Conservation (phyloP, 2,888 invertebrate species). For the Nezara viridula region DNA sequence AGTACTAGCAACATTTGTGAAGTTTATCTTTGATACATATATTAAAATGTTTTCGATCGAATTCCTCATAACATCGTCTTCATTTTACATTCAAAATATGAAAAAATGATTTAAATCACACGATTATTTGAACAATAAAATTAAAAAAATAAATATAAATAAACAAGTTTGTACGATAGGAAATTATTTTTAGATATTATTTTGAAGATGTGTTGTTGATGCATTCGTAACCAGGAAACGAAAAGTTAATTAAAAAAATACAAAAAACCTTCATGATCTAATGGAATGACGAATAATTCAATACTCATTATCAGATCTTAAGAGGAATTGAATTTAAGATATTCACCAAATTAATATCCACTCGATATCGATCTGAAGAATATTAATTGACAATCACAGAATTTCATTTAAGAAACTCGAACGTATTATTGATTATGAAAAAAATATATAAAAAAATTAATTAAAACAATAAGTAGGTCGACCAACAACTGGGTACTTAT, state of each 20-base stretch:
- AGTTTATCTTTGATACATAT: no score
- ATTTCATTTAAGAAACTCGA: neutral
- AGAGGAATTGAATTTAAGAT: neutral
- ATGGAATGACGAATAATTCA: constrained; percentile 1
- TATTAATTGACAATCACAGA: neutral
- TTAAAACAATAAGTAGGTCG: constrained; percentile 2
- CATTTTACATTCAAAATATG: no score
- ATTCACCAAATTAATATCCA: constrained; percentile 19
- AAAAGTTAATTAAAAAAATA: constrained; percentile 35
- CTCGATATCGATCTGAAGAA: neutral
- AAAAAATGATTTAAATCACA: no score
- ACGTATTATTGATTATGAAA: neutral
- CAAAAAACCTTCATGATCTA: neutral
- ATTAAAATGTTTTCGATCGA: no score
- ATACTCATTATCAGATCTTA: constrained; percentile 2
- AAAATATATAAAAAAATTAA: neutral
- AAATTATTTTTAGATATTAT: no score
- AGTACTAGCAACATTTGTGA: no score
- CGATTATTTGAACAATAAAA: neutral
- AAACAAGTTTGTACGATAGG: no score
- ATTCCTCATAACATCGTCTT: no score
- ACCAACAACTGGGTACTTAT: neutral
- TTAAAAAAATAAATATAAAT: neutral
- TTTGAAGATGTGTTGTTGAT: neutral
- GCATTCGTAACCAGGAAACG: neutral